Conservation (phyloP, 2,888 invertebrate species). For the Lomographa bimaculata region DNA sequence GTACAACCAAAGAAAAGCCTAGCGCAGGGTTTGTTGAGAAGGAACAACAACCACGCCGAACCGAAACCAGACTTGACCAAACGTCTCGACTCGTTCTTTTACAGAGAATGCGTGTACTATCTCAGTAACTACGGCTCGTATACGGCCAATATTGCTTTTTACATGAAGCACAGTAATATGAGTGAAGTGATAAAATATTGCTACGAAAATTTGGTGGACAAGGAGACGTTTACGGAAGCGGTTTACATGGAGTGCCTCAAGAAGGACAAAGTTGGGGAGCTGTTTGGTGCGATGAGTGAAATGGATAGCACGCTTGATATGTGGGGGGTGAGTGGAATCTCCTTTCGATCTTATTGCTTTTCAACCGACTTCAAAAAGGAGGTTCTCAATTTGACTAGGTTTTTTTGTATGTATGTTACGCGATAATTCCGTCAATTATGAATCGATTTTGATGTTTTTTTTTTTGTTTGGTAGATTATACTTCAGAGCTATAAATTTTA, state of each 20-base stretch:
- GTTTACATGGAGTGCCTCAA: constrained; percentile 88
- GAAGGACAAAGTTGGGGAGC: constrained; percentile 83
- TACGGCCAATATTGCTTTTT: constrained; percentile 89
- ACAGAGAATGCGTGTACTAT: constrained; percentile 93
- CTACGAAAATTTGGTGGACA: constrained; percentile 86
- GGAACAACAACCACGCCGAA: constrained; percentile 62
- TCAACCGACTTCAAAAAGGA: too few relatives aligned
- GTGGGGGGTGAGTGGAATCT: constrained; percentile 84
- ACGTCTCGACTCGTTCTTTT: constrained; percentile 82
- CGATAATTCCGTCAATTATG: too few relatives aligned
- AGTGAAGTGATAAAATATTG: constrained; percentile 88
- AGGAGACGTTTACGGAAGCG: constrained; percentile 88
- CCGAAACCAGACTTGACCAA: constrained; percentile 62
- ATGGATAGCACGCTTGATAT: constrained; percentile 86
- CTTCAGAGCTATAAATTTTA: too few relatives aligned
- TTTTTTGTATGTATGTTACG: too few relatives aligned
- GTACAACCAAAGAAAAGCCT: constrained; percentile 65
- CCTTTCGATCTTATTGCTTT: too few relatives aligned
- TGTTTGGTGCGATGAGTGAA: constrained; percentile 86
- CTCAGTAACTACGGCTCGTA: constrained; percentile 91
- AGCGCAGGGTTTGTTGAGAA: constrained; percentile 70
- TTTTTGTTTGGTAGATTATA: too few relatives aligned
- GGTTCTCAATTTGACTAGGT: too few relatives aligned
- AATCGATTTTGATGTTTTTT: too few relatives aligned
- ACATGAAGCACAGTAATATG: constrained; percentile 88